These are phyloP conservation scores for Aphidius colemani DNA, from an alignment of 2,888 invertebrate genomes.

Conservation along the genomic window DNA sequence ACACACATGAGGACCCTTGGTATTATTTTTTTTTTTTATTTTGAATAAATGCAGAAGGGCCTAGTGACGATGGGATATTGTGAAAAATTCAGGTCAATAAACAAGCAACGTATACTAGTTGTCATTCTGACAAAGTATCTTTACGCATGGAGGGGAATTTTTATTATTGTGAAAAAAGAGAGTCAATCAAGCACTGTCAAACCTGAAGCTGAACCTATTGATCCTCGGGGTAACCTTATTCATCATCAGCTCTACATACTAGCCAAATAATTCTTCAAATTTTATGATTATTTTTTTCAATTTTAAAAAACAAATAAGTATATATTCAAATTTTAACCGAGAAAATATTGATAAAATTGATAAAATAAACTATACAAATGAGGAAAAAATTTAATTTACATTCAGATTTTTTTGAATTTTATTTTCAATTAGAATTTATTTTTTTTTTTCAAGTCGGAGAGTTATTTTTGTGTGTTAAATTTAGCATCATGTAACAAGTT, in stretches of 20 bases:
- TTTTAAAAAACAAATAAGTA: no score
- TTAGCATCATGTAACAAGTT: no score
- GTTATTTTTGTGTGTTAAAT: neutral
- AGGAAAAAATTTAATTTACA: no score
- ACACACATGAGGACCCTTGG: no score
- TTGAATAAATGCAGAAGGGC: conserved; percentile 16
- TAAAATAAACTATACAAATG: no score
- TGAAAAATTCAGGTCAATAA: conserved; percentile 17
- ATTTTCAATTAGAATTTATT: no score
- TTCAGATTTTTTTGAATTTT: no score
- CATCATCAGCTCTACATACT: neutral
- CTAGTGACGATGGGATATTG: conserved; percentile 32
- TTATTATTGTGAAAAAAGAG: conserved; percentile 35
- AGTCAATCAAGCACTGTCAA: conserved; percentile 36
- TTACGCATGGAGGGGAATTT: conserved; percentile 33
- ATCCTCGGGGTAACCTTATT: conserved; percentile 22
- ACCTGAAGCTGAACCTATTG: conserved; percentile 43
- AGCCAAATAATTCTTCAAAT: no score
- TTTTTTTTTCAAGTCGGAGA: neutral
- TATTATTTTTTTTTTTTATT: no score
- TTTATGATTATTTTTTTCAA: no score
- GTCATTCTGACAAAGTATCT: conserved; percentile 30
- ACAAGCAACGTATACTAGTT: conserved; percentile 19
- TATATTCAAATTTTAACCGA: no score
- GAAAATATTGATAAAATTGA: no score